Percentiles rank a stretch among this genome's conserved stretches.
phyloP scores from a whole-genome alignment of 2,797 vertebrate species.

The Dicrostonyx torquatus region DNA sequence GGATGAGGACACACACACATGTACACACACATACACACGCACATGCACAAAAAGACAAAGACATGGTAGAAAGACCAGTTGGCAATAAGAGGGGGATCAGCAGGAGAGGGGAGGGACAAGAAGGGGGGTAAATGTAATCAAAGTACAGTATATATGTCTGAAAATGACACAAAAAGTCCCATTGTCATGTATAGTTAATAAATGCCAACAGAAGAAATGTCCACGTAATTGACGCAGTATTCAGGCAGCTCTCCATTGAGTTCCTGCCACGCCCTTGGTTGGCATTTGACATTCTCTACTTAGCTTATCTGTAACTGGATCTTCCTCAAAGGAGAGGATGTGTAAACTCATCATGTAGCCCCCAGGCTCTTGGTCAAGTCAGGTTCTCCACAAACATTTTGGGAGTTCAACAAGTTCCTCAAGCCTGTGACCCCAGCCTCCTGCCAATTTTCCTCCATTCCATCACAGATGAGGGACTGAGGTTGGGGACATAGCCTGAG shows the following conservation, averaged over 20 bases:
- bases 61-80: neutral
- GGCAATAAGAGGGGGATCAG: neutral
- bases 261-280: neutral
- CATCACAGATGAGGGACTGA: constrained; percentile 10
- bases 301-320: constrained; percentile 48
- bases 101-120: neutral
- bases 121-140: neutral
- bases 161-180: neutral
- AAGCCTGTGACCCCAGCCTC: neutral
- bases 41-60: no score
- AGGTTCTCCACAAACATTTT: constrained; percentile 36
- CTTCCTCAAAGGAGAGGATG: neutral
- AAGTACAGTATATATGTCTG: neutral
- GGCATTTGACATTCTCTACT: neutral
- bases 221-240: fast-evolving
- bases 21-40: neutral
- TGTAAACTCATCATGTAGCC: neutral
- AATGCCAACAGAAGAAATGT: neutral
- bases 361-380: constrained; percentile 2
- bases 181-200: neutral
- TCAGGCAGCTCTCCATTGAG: neutral
- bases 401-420: constrained; percentile 52
- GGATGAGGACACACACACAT: neutral
- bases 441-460: constrained; percentile 56
- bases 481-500: constrained; percentile 31